phyloP scores from a whole-genome alignment of 2,888 invertebrate genomes.

The Pyrgus malvae region DNA sequence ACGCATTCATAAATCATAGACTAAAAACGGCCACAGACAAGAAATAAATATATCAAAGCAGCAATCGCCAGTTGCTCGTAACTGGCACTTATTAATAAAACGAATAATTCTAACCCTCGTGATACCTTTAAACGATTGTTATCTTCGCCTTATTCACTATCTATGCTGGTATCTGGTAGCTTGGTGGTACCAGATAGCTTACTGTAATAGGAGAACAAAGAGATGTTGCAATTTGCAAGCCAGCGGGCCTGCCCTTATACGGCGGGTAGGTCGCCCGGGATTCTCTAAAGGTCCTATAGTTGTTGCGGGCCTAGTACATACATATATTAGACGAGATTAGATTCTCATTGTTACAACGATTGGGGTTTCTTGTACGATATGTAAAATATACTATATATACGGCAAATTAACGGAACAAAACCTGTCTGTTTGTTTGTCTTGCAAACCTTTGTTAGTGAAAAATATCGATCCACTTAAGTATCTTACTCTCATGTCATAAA shows the following conservation, averaged over 20 bases:
- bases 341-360: constrained; percentile 20
- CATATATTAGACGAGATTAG: constrained; percentile 27
- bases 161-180: constrained; percentile 35
- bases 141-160: constrained; percentile 34
- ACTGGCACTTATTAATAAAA: constrained; percentile 22
- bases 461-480: too few species aligned
- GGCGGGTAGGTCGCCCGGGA: constrained; percentile 36
- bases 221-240: constrained; percentile 77
- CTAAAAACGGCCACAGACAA: neutral
- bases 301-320: constrained; percentile 33
- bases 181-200: constrained; percentile 41
- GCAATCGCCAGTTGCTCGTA: constrained; percentile 17
- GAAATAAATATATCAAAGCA: constrained; percentile 5
- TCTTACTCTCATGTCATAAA: too few species aligned
- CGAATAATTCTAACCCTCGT: constrained; percentile 23
- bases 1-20: neutral
- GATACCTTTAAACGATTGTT: constrained; percentile 31
- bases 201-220: constrained; percentile 64
- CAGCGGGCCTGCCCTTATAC: constrained; percentile 63
- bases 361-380: constrained; percentile 8
- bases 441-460: too few species aligned
- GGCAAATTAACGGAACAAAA: constrained; percentile 2
- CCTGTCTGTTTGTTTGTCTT: neutral
- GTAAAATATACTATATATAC: neutral
- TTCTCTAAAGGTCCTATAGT: constrained; percentile 20